Evolutionary conservation across 2,888 invertebrate genomes (phyloP), one percentile per base, ranked within the genome.

Genomic region (Heteromurus nitidus): DNA sequence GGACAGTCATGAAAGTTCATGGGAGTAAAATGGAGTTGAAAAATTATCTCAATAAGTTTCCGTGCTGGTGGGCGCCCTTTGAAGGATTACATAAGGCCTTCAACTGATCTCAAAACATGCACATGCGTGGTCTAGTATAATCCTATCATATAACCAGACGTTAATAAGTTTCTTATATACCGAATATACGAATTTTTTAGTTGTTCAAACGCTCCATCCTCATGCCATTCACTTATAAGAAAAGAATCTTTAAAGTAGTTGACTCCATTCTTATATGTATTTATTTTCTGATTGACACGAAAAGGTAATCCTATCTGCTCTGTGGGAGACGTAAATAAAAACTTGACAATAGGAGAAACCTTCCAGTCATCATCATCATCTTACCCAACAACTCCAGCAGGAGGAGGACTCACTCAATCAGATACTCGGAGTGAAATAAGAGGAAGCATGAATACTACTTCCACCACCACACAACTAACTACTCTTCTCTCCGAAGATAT

Each of bases 271-370:
- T 67, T 60, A 31, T 67, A 70, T 42, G 31, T 79, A 73, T 79
- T 83, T 82, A 68, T 79, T 73, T 65, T 83, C 65, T 87, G 87
- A 87, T 87, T 86, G 87, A 85, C 87, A 87, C 85, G 80, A 79
- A 80, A 82, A 83, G 80, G 84, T 85, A 85, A 85, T 85, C 83
- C 82, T 81, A 73, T 69, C 64, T 79, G 77, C 86, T 60, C 86
- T 58, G 84, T 84, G 82, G 86, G 85, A 82, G 85, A 86, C 81
- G 84, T 83, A 85, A 86, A 85, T 83, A 86, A 84, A 80, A 86
- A 86, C 85, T 82, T 84, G 84, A 73, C 68, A 80, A 67, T 74
- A 53, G 62, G 22, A 74, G 74, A 73, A 82, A 79, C 65, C 64
- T 67, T 80, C 65, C 64, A 79, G 70, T 79, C 79, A 62, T 77